A percentile compares a stretch with the other conserved stretches of the same genome.
These are phyloP conservation scores for Ameiurus melas DNA, from an alignment of 2,113 vertebrate genomes.

Conservation along the genomic window DNA sequence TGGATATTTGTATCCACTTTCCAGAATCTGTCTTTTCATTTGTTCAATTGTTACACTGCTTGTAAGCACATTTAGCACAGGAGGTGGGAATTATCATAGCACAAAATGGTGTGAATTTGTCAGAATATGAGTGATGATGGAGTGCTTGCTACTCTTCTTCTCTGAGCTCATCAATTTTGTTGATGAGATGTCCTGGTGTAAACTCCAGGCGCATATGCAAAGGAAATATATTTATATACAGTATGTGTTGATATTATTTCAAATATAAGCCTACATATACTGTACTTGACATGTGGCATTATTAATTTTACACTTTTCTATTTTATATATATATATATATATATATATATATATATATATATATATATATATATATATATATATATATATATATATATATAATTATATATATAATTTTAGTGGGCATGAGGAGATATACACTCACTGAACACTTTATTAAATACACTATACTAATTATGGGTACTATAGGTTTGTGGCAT, in stretches of 20 bases:
- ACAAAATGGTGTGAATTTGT: constrained; percentile 23
- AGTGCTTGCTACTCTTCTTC: neutral
- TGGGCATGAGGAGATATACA: neutral
- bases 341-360: too few species aligned
- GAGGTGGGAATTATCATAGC: constrained; percentile 14
- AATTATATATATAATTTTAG: neutral
- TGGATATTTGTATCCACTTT: neutral
- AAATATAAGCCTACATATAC: neutral
- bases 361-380: too few species aligned
- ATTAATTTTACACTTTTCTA: neutral
- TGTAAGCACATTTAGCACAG: neutral
- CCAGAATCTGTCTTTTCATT: neutral
- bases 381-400: neutral
- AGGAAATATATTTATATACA: neutral
- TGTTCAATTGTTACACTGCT: neutral
- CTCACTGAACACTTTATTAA: neutral
- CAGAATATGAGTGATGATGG: constrained; percentile 19
- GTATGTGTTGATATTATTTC: neutral
- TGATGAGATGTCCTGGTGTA: neutral
- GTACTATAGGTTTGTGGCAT: neutral
- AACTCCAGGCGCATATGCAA: neutral
- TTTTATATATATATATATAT: neutral
- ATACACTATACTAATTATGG: neutral
- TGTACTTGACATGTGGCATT: neutral
- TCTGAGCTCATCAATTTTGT: neutral